These are phyloP conservation scores for Morone saxatilis DNA, from an alignment of 2,113 vertebrate species.

Conservation along the genomic window DNA sequence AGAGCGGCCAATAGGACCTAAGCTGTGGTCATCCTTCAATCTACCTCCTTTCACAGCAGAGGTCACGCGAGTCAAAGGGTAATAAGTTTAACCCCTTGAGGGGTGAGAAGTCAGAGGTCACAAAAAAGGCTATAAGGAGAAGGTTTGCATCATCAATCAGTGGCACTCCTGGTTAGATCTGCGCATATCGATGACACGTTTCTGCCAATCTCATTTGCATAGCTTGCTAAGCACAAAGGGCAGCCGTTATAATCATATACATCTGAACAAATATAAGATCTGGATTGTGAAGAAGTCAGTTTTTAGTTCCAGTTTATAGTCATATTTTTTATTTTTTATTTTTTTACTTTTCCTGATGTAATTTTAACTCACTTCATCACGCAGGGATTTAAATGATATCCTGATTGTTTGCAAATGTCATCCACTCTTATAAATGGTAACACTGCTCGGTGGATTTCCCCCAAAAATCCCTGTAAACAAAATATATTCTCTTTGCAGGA, in stretches of 20 bases:
- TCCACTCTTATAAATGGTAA: conserved; percentile 1
- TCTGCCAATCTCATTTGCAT: conserved; percentile 75
- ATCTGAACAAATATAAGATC: conserved; percentile 8
- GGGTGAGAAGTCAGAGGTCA: conserved; percentile 89
- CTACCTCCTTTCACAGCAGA: conserved; percentile 89
- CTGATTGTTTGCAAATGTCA: conserved; percentile 7
- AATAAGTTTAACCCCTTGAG: conserved; percentile 92
- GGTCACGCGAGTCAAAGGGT: conserved; percentile 92
- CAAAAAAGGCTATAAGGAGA: conserved; percentile 88
- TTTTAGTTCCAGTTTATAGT: conserved; percentile 7
- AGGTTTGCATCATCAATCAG: conserved; percentile 85
- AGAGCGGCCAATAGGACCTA: conserved; percentile 86
- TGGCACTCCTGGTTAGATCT: conserved; percentile 73
- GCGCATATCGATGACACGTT: conserved; percentile 70
- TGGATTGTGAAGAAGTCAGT: not conserved
- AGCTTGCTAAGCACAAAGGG: conserved; percentile 62
- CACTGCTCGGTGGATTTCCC: not conserved
- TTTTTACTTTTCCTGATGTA: not conserved
- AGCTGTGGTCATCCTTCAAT: conserved; percentile 92
- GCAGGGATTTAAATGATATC: conserved; percentile 7
- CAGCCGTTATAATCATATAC: conserved; percentile 32
- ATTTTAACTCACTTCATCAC: not conserved
- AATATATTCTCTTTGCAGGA: not conserved
- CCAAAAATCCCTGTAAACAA: not conserved
- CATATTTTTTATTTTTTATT: not conserved